Conservation (phyloP, 2,888 invertebrate genomes). For the Anagyrus pseudococci region DNA sequence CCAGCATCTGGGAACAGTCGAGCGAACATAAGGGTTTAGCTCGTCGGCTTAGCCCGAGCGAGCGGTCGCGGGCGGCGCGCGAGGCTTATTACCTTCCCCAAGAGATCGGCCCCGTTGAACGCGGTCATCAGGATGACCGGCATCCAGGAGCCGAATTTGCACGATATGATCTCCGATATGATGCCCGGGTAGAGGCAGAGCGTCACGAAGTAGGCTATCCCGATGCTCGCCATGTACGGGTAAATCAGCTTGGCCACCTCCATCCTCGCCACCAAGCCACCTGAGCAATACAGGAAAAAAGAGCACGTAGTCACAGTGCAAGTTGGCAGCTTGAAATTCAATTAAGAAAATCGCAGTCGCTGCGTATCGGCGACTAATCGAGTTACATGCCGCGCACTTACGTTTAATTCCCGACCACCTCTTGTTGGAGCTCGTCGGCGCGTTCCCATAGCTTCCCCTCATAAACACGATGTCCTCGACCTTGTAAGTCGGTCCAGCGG, state of each 20-base stretch:
- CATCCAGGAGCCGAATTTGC: conserved; percentile 86
- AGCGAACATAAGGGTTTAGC: background rate
- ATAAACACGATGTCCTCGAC: conserved; percentile 79
- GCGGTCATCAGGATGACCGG: conserved; percentile 89
- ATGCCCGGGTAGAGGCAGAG: conserved; percentile 90
- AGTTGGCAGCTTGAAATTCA: too few relatives aligned
- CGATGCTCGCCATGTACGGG: conserved; percentile 90
- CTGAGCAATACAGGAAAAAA: conserved; percentile 58
- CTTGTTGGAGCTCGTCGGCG: conserved; percentile 59
- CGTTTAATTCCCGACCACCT: conserved; percentile 66
- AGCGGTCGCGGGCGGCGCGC: too few relatives aligned
- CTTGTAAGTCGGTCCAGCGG: conserved; percentile 69
- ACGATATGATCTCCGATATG: conserved; percentile 86
- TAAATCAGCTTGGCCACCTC: conserved; percentile 85
- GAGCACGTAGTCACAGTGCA: too few relatives aligned
- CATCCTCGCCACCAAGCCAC: conserved; percentile 75
- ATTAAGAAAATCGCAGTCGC: background rate
- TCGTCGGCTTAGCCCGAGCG: background rate
- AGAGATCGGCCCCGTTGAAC: conserved; percentile 85
- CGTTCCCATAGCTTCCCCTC: conserved; percentile 62
- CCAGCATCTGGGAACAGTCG: conserved; percentile 68
- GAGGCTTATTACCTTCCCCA: conserved; percentile 85
- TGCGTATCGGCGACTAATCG: background rate
- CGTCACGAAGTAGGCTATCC: conserved; percentile 87
- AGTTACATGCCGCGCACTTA: too few relatives aligned